Evolutionary conservation across 1,140 invertebrate species (phyloP).

Genomic region (Gryon sp.): DNA sequence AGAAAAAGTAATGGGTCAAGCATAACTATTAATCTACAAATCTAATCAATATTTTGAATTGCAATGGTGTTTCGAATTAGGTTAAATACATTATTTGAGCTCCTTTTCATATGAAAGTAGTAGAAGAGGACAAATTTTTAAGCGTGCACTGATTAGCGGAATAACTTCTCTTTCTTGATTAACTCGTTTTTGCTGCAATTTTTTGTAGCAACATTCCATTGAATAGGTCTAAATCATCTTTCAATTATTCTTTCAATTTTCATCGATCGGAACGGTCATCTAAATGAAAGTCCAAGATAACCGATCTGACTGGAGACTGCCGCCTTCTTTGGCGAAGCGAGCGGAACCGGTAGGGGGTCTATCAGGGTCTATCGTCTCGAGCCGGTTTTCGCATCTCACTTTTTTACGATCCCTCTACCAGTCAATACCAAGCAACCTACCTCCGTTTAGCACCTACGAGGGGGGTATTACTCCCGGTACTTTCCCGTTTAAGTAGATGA

Average conservation of each 20-base stretch:
- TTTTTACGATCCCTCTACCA: constrained; percentile 65
- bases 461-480: constrained; percentile 52
- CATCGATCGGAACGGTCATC: constrained; percentile 63
- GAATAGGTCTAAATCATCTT: constrained; percentile 38
- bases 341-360: constrained; percentile 76
- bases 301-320: constrained; percentile 63
- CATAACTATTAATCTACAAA: too few relatives aligned
- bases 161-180: too few relatives aligned
- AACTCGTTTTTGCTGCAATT: too few relatives aligned
- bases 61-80: too few relatives aligned
- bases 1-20: too few relatives aligned
- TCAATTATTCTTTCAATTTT: constrained; percentile 64
- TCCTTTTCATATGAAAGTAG: too few relatives aligned
- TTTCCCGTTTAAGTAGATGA: constrained; percentile 62
- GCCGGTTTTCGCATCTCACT: constrained; percentile 75
- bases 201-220: constrained; percentile 21
- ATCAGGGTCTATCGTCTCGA: constrained; percentile 72
- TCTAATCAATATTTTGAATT: too few relatives aligned
- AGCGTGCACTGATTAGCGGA: too few relatives aligned
- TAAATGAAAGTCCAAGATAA: constrained; percentile 66
- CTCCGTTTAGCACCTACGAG: constrained; percentile 62
- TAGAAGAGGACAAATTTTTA: too few relatives aligned
- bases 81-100: too few relatives aligned
- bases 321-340: constrained; percentile 66
- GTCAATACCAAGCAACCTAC: constrained; percentile 55